Conservation (phyloP, 2,797 vertebrate species). For the Leptatherina wallacei region DNA sequence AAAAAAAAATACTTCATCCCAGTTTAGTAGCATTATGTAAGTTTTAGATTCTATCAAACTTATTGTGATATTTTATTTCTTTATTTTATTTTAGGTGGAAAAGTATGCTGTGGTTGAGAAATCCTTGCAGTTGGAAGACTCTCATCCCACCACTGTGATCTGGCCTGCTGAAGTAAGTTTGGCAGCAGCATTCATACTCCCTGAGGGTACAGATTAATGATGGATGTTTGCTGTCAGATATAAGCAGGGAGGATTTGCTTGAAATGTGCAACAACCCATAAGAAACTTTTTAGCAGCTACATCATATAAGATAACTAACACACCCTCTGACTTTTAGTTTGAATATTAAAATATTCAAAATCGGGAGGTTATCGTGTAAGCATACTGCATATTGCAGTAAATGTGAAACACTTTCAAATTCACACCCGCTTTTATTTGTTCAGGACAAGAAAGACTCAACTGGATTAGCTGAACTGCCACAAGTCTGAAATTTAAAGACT, state of each 20-base stretch:
- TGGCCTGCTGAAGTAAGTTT: slow-evolving; percentile 93
- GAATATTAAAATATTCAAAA: not conserved
- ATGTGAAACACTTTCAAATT: slow-evolving; percentile 11
- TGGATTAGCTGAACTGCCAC: not conserved
- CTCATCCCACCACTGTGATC: slow-evolving; percentile 88
- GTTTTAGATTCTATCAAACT: slow-evolving; percentile 6
- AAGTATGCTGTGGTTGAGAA: slow-evolving; percentile 97
- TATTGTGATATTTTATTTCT: slow-evolving; percentile 35
- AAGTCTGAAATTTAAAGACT: not conserved
- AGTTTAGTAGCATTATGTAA: slow-evolving; percentile 5
- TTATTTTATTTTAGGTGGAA: slow-evolving; percentile 88
- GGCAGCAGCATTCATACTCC: slow-evolving; percentile 32
- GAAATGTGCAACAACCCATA: slow-evolving; percentile 4
- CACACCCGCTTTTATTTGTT: slow-evolving; percentile 16
- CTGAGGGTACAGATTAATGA: slow-evolving; percentile 23
- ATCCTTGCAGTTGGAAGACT: slow-evolving; percentile 91
- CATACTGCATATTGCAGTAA: not conserved
- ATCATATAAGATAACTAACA: slow-evolving; percentile 1
- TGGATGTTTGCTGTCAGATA: slow-evolving; percentile 22
- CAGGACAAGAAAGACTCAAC: not conserved
- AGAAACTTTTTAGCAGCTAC: not conserved
- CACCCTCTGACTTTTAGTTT: slow-evolving; percentile 3
- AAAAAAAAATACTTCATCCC: too few relatives aligned
- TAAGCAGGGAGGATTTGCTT: slow-evolving; percentile 2
- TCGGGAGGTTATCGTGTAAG: not conserved